phyloP scores from a whole-genome alignment of 2,113 vertebrate species.

The Megaceryle maxima region DNA sequence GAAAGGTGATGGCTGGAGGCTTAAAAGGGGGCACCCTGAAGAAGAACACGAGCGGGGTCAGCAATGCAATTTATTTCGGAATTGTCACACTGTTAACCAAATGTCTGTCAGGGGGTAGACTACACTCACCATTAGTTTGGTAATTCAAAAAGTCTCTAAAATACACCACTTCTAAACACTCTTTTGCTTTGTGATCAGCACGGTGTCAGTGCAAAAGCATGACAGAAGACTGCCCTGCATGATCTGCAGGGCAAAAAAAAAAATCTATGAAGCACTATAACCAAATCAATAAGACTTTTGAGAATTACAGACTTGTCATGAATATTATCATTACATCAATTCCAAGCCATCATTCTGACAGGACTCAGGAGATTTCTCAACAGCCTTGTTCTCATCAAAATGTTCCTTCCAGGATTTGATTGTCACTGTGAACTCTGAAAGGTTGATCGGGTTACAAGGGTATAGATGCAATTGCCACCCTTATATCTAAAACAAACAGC shows the following conservation, averaged over 20 bases:
- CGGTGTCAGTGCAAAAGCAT: neutral
- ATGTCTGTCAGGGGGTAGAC: neutral
- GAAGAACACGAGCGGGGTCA: neutral
- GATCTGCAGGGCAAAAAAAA: no score
- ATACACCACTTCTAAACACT: neutral
- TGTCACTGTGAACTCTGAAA: neutral
- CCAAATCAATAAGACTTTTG: neutral
- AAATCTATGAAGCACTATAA: neutral
- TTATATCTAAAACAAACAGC: neutral
- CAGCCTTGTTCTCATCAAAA: neutral
- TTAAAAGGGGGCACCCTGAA: neutral
- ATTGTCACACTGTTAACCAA: neutral
- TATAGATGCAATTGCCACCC: neutral
- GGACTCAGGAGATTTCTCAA: neutral
- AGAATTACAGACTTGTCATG: neutral
- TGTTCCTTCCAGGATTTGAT: neutral
- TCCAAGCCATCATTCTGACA: neutral
- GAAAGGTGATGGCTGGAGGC: neutral
- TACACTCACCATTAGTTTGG: neutral
- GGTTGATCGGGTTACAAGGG: neutral
- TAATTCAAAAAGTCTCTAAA: neutral
- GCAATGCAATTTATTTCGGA: neutral
- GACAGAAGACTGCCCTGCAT: neutral
- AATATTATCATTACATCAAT: neutral
- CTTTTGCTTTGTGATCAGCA: neutral